Evolutionary conservation across 1,140 invertebrate genomes (phyloP), one percentile per base, ranked within the genome.

Genomic region (Cydia strobilella): DNA sequence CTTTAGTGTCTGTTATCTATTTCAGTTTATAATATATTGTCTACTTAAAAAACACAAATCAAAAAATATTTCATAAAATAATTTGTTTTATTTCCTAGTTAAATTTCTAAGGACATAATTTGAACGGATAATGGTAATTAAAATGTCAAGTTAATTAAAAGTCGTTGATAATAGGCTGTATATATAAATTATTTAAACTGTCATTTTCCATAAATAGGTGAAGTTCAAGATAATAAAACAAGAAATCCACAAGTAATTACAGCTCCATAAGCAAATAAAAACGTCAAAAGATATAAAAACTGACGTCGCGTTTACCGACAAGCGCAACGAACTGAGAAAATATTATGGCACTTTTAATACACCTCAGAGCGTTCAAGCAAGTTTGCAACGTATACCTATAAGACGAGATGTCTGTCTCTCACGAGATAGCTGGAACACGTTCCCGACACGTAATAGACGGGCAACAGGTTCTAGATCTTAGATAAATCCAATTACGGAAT

Each of bases 271-370:
- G 20, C 69, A 42, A 72, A 72, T 48, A 72, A 48, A 45, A 72
- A 45, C 39, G 42, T 72, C 25, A 69, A 72, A 20, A 72, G 39
- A 51, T 45, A 72, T 72, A 45, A 72, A 72, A 72, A n/a, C 48
- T 51, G 48, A 51, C 71, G 45, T 42, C 71, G 66, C 45, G 42
- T 77, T 75, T 73, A 77, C 73, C 27, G 73, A 75, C 71, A 66
- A 69, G 69, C 74, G 63, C 74, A 65, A 35, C 54, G 76, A 63
- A 59, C 31, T 79, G 79, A 79, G 76, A 82, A 84, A 85, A 84
- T 82, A 79, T 85, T 82, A 75, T 84, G 80, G 82, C 82, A 74
- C 78, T 77, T 79, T 80, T 78, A 73, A 79, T 79, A 35, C 35
- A 48, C 48, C 72, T 59, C 54, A 59, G 54, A 59, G 54, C 54